Percentiles rank a stretch among this genome's conserved stretches.
phyloP scores from a whole-genome alignment of 2,888 invertebrate species.

The Bembecia ichneumoniformis region DNA sequence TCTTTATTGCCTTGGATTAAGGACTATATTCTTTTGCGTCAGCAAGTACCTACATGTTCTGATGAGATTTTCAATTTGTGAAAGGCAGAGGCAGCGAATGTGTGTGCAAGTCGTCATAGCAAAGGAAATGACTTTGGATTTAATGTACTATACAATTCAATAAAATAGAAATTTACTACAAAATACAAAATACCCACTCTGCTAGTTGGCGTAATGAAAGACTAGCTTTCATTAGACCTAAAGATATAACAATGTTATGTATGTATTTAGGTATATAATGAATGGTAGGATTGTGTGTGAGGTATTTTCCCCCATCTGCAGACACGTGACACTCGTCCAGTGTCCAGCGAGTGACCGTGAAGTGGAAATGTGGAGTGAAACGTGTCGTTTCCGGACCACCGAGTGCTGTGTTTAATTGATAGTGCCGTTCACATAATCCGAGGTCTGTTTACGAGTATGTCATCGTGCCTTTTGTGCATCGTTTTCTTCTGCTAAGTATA shows the following conservation, averaged over 20 bases:
- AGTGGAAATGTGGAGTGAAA: background rate
- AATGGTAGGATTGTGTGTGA: background rate
- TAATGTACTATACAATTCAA: background rate
- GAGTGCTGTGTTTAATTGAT: slow-evolving; percentile 14
- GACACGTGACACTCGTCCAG: background rate
- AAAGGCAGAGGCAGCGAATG: background rate
- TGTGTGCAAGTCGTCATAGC: background rate
- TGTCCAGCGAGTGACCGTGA: background rate
- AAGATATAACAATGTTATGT: no score
- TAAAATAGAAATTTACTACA: no score
- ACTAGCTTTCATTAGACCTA: no score
- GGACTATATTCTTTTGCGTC: background rate
- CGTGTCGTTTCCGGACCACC: slow-evolving; percentile 15
- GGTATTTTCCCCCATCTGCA: no score
- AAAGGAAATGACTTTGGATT: background rate
- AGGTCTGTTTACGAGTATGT: no score
- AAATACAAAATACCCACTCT: no score
- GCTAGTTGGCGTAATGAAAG: no score
- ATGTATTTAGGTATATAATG: no score
- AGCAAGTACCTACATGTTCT: background rate
- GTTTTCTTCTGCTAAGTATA: no score
- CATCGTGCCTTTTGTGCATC: no score
- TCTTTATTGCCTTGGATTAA: background rate
- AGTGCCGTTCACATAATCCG: background rate
- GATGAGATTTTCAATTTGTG: background rate